A percentile compares a stretch with the other conserved stretches of the same genome.
Conservation (phyloP, 2,113 vertebrate genomes). For the Dermatemys mawii region DNA sequence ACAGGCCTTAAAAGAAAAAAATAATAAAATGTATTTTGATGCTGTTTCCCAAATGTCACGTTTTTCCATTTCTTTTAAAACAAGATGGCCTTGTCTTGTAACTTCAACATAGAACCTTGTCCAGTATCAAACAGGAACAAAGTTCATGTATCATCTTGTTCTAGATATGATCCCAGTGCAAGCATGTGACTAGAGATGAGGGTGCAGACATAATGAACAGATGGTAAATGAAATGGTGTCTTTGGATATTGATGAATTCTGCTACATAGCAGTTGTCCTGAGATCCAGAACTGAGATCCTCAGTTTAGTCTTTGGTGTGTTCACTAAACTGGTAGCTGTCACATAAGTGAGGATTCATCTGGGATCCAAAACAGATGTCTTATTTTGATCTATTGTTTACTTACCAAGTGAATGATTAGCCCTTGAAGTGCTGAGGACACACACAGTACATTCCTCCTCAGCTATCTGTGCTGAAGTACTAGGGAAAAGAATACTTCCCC, state of each 20-base stretch:
- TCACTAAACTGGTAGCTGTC: background rate
- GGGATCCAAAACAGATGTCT: background rate
- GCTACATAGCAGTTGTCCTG: background rate
- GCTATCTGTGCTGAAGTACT: background rate
- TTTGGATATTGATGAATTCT: background rate
- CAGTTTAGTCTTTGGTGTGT: background rate
- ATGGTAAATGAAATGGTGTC: background rate
- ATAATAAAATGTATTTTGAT: background rate
- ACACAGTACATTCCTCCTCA: background rate
- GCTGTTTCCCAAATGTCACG: fast-evolving
- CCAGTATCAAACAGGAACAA: background rate
- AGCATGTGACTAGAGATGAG: background rate
- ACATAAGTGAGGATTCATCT: background rate
- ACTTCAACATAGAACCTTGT: background rate
- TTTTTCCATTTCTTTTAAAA: background rate
- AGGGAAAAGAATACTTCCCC: background rate
- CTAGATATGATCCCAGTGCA: background rate
- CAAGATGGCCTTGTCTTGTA: background rate
- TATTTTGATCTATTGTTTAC: background rate
- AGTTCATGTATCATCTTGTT: background rate
- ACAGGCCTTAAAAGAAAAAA: conserved; percentile 4
- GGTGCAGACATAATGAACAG: background rate
- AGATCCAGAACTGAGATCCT: background rate
- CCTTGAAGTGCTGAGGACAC: background rate
- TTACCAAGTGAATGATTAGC: background rate